Evolutionary conservation across 2,797 vertebrate genomes (phyloP), one percentile per base, ranked within the genome.

Genomic region (Pseudopleuronectes americanus): DNA sequence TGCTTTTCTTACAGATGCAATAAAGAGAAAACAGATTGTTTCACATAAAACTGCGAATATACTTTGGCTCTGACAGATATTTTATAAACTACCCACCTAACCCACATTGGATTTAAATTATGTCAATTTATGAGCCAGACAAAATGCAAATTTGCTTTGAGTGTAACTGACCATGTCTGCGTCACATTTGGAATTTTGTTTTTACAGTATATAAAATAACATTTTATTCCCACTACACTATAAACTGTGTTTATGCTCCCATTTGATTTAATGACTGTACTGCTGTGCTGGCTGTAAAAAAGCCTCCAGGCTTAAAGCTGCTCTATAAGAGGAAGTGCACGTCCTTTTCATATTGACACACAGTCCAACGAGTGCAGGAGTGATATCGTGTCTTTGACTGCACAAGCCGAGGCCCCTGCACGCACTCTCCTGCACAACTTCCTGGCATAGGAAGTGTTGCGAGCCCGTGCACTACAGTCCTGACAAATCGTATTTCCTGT

Each of bases 361-460:
- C 6, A 26, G 74, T 79, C 65, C 51, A 67, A 54, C 62, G 71
- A 87, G 76, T 70, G 71, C 55, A 54, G 81, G 76, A 79, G 83
- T 83, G 61, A 87, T 80, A 87, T 84, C 83, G 83, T 75, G 68
- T 47, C 81, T 79, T 56, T 77, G 55, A 63, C 68, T 85, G 74
- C 79, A 76, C 43, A 56, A 53, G 76, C 60, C 21, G 47, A 72
- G 77, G 68, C 74, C 76, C 57, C 73, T 38, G 36, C 36, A 57
- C 75, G 74, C 45, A 79, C 74, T 75, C 57, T 69, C 57, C 72
- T 60, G 57, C 67, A 77, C 61, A 71, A 76, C 83, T 84, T 90
- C 79, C 87, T 87, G 84, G 28, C 63, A 81, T 68, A 78, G 83
- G 77, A 90, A 88, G 80, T 71, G 62, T 61, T 57, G 26, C 68